These are phyloP conservation scores for Knipowitschia caucasica DNA, from an alignment of 2,797 vertebrate genomes.

Conservation along the genomic window DNA sequence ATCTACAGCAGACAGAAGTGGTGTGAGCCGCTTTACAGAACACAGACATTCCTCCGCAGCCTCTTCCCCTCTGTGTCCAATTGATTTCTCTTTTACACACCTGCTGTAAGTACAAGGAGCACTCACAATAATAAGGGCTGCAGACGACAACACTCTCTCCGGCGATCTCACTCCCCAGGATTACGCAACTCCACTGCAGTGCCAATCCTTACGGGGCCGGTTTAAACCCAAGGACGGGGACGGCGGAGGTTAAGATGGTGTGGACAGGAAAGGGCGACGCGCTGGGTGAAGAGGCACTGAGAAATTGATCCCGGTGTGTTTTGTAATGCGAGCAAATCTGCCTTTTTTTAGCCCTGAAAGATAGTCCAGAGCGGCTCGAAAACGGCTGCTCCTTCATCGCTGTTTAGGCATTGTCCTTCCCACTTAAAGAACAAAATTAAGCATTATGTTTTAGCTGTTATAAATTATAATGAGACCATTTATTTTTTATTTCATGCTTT, in stretches of 20 bases:
- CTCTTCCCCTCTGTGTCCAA: constrained; percentile 27
- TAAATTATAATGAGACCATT: too few relatives aligned
- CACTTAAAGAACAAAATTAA: too few relatives aligned
- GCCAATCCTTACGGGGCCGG: constrained; percentile 63
- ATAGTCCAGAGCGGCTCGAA: constrained; percentile 2
- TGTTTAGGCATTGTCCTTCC: neutral
- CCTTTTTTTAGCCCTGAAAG: constrained; percentile 22
- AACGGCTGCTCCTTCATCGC: neutral
- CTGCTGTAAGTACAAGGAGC: constrained; percentile 54
- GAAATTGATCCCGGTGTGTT: constrained; percentile 51
- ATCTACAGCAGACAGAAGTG: constrained; percentile 30
- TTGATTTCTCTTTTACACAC: constrained; percentile 56
- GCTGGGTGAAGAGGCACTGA: constrained; percentile 20
- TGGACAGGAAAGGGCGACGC: constrained; percentile 28
- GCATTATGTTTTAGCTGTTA: too few relatives aligned
- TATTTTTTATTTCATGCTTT: too few relatives aligned
- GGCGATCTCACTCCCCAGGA: constrained; percentile 43
- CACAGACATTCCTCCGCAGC: constrained; percentile 24
- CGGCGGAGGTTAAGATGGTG: constrained; percentile 61
- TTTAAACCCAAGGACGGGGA: constrained; percentile 64
- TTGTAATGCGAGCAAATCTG: constrained; percentile 45
- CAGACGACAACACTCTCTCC: constrained; percentile 49
- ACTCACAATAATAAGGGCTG: constrained; percentile 58
- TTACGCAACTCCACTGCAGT: constrained; percentile 70
- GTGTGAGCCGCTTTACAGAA: constrained; percentile 5